Conservation (phyloP, 2,797 vertebrate species). For the Carcharodon carcharias region DNA sequence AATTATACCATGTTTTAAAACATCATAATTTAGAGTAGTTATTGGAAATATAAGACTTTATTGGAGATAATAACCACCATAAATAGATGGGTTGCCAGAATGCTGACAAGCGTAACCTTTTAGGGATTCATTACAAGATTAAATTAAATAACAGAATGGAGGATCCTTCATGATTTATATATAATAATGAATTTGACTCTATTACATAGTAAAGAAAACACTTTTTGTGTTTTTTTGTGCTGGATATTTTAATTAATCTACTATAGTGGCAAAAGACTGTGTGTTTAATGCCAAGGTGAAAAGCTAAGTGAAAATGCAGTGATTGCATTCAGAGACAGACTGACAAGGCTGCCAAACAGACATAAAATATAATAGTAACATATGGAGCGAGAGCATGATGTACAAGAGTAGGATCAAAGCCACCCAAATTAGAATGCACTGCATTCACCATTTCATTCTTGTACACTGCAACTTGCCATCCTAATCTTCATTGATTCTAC, state of each 20-base stretch:
- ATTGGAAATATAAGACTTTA: background rate
- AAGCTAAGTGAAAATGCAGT: background rate
- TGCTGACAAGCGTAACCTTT: background rate
- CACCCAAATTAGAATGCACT: background rate
- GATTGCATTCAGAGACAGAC: background rate
- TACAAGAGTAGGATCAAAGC: background rate
- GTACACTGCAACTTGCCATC: background rate
- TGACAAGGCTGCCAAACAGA: background rate
- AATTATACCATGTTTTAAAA: background rate
- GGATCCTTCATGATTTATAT: background rate
- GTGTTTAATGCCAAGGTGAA: no score
- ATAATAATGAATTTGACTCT: background rate
- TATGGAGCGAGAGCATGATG: background rate
- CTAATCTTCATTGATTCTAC: no score
- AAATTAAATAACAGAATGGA: background rate
- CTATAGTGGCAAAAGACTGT: background rate
- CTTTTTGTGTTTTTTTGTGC: no score
- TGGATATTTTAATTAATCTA: background rate
- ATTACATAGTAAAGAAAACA: background rate
- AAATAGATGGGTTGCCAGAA: background rate
- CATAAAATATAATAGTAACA: background rate
- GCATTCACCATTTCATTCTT: background rate
- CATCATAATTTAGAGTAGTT: background rate
- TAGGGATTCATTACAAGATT: background rate
- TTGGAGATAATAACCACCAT: background rate